These are phyloP conservation scores for Anguilla pacifica DNA, from an alignment of 2,797 vertebrate species.

Conservation along the genomic window DNA sequence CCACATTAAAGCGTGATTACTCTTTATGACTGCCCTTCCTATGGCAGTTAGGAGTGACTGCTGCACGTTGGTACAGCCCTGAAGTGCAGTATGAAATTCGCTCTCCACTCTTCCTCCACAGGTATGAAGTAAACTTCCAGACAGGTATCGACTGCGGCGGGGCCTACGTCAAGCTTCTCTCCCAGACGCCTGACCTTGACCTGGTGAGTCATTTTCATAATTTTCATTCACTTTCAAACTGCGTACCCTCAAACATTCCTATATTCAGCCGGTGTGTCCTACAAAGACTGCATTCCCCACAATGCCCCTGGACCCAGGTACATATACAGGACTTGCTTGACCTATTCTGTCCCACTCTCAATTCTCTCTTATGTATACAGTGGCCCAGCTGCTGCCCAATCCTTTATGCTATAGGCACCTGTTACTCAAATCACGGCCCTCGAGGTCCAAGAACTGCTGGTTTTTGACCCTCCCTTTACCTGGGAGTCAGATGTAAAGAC, in stretches of 20 bases:
- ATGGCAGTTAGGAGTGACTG: not conserved
- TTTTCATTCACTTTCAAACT: not conserved
- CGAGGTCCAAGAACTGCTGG: no score
- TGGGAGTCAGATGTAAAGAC: no score
- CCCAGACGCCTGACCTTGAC: slow-evolving; percentile 82
- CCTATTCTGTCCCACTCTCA: no score
- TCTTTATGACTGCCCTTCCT: not conserved
- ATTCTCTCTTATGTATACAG: not conserved
- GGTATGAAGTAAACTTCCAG: slow-evolving; percentile 98
- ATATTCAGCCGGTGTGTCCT: not conserved
- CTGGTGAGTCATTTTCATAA: slow-evolving; percentile 85
- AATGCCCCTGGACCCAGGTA: not conserved
- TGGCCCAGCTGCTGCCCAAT: not conserved
- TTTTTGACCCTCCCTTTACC: no score
- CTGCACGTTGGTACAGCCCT: not conserved
- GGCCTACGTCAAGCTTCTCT: slow-evolving; percentile 94
- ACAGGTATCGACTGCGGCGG: slow-evolving; percentile 95
- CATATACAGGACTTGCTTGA: no score
- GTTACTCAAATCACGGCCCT: no score
- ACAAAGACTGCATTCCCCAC: not conserved
- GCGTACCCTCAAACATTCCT: not conserved
- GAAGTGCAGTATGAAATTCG: not conserved
- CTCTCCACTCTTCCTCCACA: slow-evolving; percentile 49
- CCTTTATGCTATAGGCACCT: not conserved
- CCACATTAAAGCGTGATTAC: not conserved